These are phyloP conservation scores for Aptenodytes patagonicus DNA, from an alignment of 2,113 vertebrate species.

Conservation along the genomic window DNA sequence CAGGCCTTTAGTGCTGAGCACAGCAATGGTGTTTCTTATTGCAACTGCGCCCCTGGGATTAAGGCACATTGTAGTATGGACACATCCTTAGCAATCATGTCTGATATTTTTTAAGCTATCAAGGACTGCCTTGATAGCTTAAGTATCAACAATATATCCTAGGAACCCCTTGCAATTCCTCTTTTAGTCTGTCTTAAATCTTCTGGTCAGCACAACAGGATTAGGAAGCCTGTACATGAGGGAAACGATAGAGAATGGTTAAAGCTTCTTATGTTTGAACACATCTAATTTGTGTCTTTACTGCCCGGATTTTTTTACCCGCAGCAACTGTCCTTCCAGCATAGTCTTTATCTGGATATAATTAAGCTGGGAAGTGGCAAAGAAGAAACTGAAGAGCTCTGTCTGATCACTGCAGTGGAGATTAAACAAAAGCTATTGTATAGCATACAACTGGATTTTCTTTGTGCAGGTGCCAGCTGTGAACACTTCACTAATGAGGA, in stretches of 20 bases:
- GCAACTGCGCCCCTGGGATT: neutral
- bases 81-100: neutral
- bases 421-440: neutral
- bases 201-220: neutral
- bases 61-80: neutral
- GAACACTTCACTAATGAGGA: neutral
- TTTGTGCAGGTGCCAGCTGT: neutral
- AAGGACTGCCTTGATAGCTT: neutral
- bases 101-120: neutral
- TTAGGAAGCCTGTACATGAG: neutral
- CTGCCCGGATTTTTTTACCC: neutral
- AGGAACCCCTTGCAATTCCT: neutral
- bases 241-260: neutral
- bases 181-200: neutral
- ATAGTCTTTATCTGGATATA: neutral
- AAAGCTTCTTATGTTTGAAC: neutral
- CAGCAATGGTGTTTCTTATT: neutral
- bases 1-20: neutral
- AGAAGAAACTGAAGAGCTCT: neutral
- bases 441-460: neutral
- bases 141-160: neutral
- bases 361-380: neutral
- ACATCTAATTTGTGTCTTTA: neutral
- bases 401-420: neutral
- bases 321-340: neutral